Evolutionary conservation across 2,888 invertebrate species (phyloP).

Genomic region (Eupithecia centaureata): DNA sequence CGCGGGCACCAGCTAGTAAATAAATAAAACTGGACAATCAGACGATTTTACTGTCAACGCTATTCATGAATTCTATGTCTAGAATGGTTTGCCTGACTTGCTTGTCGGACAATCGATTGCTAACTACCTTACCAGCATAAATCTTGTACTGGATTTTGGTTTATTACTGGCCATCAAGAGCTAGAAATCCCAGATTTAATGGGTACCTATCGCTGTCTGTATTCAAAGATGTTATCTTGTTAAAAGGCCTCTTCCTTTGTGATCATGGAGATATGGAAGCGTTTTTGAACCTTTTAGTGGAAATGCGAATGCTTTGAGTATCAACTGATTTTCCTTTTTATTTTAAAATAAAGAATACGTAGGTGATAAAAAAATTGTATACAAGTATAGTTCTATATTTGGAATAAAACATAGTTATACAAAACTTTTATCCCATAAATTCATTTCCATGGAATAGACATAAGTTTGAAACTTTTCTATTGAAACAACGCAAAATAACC

Average conservation of each 20-base stretch:
- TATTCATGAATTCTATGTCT: constrained; percentile 24
- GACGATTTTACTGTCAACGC: too few species aligned
- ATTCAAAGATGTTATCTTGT: constrained; percentile 6
- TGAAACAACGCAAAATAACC: too few species aligned
- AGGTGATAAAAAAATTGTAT: too few species aligned
- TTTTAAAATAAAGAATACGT: not conserved
- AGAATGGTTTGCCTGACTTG: constrained; percentile 17
- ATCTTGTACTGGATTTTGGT: constrained; percentile 8
- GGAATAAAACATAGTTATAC: too few species aligned
- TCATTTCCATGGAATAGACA: too few species aligned
- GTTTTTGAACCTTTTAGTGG: not conserved
- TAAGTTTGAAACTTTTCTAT: too few species aligned
- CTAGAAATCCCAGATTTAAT: not conserved
- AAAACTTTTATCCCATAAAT: too few species aligned
- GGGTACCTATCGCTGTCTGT: constrained; percentile 2
- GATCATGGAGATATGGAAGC: not conserved
- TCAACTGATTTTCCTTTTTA: not conserved
- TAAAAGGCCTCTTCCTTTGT: not conserved
- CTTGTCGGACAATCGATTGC: too few species aligned
- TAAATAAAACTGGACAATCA: too few species aligned
- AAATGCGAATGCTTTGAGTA: not conserved
- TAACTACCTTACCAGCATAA: constrained; percentile 12
- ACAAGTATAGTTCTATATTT: too few species aligned
- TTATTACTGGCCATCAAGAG: constrained; percentile 1
- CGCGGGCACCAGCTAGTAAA: too few species aligned